Conservation (phyloP, 2,113 vertebrate species). For the Dascyllus trimaculatus region DNA sequence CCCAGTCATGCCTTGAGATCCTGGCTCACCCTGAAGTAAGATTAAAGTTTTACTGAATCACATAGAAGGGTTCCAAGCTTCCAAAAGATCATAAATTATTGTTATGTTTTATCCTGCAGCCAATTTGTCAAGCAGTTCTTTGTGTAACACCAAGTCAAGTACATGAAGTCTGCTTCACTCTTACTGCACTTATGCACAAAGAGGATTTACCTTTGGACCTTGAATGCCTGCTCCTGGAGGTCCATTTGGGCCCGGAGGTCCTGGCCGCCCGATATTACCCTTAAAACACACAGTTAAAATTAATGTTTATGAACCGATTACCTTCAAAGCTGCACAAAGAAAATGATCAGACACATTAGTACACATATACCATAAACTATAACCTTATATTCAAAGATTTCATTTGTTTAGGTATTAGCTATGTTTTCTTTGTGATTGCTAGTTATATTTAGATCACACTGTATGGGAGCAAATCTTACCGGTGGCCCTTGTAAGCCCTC, state of each 20-base stretch:
- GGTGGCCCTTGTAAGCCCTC: constrained; percentile 89
- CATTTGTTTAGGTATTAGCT: not conserved
- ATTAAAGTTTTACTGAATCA: constrained; percentile 18
- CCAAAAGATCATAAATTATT: constrained; percentile 31
- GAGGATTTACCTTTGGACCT: constrained; percentile 88
- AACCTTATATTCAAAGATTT: not conserved
- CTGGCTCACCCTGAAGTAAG: constrained; percentile 88
- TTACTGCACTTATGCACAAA: not conserved
- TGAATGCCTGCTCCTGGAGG: constrained; percentile 90
- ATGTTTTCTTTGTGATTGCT: not conserved
- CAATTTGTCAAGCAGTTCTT: not conserved
- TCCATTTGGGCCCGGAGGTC: constrained; percentile 86
- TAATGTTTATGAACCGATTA: not conserved
- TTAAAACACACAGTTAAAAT: constrained; percentile 66
- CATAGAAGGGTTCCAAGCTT: not conserved
- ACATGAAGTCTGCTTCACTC: not conserved
- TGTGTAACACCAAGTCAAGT: constrained; percentile 20
- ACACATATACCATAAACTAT: not conserved
- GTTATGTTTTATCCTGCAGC: constrained; percentile 19
- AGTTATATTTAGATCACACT: not conserved
- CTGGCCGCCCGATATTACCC: constrained; percentile 88
- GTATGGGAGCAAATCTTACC: constrained; percentile 75
- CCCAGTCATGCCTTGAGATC: constrained; percentile 90
- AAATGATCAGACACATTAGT: not conserved
- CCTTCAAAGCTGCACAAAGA: not conserved